Conservation (phyloP, 2,113 vertebrate genomes). For the Bujurquina vittata region DNA sequence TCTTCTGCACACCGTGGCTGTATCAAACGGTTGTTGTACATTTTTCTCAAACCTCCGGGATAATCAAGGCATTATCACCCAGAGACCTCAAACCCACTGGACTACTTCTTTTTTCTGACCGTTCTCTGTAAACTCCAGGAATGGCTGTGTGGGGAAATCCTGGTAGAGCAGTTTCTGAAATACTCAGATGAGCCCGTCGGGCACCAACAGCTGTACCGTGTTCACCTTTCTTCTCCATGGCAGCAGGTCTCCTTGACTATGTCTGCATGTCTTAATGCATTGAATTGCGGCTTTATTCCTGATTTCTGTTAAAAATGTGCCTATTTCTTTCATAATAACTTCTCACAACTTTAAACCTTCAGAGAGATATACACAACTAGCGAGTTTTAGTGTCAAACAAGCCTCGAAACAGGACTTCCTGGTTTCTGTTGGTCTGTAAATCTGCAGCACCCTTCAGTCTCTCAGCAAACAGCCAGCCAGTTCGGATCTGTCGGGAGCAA, state of each 20-base stretch:
- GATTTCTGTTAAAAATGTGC: no score
- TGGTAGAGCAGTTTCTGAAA: no score
- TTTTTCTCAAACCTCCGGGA: neutral
- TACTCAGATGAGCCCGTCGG: no score
- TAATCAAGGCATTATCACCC: neutral
- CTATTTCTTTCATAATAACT: neutral
- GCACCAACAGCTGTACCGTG: no score
- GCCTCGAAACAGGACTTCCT: neutral
- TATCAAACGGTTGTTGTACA: neutral
- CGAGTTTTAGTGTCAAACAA: neutral
- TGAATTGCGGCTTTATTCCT: no score
- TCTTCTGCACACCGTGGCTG: neutral
- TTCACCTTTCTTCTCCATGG: neutral
- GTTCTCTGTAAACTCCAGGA: no score
- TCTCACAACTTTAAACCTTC: neutral
- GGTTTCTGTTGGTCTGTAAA: neutral
- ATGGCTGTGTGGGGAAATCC: no score
- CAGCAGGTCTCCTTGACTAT: neutral
- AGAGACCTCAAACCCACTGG: neutral
- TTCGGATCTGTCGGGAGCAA: slow-evolving; percentile 49
- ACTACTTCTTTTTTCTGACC: no score
- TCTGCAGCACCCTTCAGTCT: neutral
- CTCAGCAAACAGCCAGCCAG: slow-evolving; percentile 23
- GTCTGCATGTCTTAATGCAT: neutral
- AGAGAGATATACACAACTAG: neutral